phyloP scores from a whole-genome alignment of 2,888 invertebrate species.

The Laspeyria flexula region DNA sequence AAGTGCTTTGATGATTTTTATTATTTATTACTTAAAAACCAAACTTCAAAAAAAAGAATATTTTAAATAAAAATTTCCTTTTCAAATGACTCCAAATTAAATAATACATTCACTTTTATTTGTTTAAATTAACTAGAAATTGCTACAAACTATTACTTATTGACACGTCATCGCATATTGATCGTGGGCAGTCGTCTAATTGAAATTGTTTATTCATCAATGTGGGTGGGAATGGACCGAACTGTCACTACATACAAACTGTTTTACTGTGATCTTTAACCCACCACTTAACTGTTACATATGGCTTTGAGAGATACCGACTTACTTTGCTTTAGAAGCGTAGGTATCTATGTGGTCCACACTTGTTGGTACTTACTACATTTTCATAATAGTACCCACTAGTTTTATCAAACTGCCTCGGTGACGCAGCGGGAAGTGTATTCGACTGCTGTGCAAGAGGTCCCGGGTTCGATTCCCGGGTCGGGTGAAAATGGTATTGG shows the following conservation, averaged over 20 bases:
- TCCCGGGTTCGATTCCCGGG: too few species aligned
- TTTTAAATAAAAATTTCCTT: too few species aligned
- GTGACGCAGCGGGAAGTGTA: too few species aligned
- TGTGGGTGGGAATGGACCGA: slow-evolving; percentile 5
- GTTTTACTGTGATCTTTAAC: slow-evolving; percentile 25
- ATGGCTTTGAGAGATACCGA: slow-evolving; percentile 12
- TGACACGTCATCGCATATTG: neutral
- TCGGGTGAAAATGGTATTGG: too few species aligned
- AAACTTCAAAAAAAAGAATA: too few species aligned
- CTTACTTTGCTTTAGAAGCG: neutral
- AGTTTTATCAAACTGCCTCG: too few species aligned
- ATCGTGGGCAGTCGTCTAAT: neutral
- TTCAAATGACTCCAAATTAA: too few species aligned
- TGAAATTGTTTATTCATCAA: neutral
- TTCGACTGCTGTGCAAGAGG: too few species aligned
- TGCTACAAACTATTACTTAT: neutral
- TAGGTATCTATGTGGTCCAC: neutral
- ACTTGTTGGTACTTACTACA: neutral
- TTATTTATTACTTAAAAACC: too few species aligned
- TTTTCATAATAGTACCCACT: neutral
- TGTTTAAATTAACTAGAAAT: neutral
- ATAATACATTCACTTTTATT: too few species aligned
- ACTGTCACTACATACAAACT: slow-evolving; percentile 12
- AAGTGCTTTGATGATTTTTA: too few species aligned
- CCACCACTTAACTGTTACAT: slow-evolving; percentile 24